Evolutionary conservation across 1,140 invertebrate species (phyloP).

Genomic region (Tetragonula clypearis): DNA sequence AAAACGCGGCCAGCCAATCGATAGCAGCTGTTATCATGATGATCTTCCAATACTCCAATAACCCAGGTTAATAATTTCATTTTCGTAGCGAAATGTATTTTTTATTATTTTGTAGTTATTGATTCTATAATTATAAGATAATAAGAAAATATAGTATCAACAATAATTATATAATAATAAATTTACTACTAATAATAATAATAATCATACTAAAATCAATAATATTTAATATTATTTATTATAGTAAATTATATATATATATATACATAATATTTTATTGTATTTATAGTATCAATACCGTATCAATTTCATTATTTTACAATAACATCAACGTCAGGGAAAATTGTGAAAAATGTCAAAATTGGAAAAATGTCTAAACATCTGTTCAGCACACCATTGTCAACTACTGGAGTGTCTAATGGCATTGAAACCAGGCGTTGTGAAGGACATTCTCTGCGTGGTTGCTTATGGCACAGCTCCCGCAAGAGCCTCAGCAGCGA

Average conservation of each 20-base stretch:
- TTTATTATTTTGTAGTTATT: too few species aligned
- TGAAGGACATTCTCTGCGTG: constrained; percentile 97
- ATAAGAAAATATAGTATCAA: too few species aligned
- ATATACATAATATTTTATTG: too few species aligned
- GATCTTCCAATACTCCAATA: constrained; percentile 97
- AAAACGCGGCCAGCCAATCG: constrained; percentile 94
- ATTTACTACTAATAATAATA: too few species aligned
- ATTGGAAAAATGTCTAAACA: not conserved
- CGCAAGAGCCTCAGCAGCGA: constrained; percentile 95
- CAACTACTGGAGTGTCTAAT: constrained; percentile 97
- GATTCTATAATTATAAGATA: too few species aligned
- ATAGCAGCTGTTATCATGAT: constrained; percentile 98
- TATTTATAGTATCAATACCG: too few species aligned
- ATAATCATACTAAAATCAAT: too few species aligned
- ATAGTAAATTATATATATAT: too few species aligned
- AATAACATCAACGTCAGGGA: not conserved
- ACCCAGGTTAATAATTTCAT: constrained; percentile 85
- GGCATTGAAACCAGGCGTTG: constrained; percentile 93
- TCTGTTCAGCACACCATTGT: constrained; percentile 91
- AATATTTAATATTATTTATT: too few species aligned
- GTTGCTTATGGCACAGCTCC: constrained; percentile 98
- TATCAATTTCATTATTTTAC: too few species aligned
- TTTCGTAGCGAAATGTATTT: too few species aligned
- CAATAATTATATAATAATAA: too few species aligned
- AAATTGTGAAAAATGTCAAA: not conserved